Evolutionary conservation across 2,113 vertebrate species (phyloP).

Genomic region (Lophura nycthemera): DNA sequence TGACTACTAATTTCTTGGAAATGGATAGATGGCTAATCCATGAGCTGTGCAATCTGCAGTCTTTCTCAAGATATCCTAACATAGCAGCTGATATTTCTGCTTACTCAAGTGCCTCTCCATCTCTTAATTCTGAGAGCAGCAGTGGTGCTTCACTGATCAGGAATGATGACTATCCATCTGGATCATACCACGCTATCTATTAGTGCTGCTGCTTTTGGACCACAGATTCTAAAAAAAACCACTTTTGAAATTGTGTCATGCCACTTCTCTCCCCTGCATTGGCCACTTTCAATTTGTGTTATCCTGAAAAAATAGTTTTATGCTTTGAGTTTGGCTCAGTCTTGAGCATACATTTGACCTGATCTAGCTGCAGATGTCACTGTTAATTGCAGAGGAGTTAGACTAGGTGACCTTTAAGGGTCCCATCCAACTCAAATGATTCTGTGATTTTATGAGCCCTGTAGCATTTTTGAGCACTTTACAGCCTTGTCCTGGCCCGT

Average conservation of each 20-base stretch:
- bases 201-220: neutral
- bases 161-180: neutral
- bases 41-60: neutral
- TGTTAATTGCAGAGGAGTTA: no score
- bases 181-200: accelerated
- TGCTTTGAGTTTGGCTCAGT: neutral
- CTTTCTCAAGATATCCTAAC: neutral
- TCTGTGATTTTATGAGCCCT: no score
- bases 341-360: neutral
- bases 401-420: no score
- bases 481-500: neutral
- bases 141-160: accelerated
- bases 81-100: neutral
- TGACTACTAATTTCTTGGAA: neutral
- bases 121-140: neutral
- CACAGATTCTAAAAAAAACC: neutral
- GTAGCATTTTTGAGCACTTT: neutral
- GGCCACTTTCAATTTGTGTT: neutral
- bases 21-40: neutral
- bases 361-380: no score
- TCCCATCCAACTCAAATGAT: no score
- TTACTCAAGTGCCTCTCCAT: neutral
- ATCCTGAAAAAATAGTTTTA: neutral
- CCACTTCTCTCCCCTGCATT: neutral
- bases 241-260: neutral